These are phyloP conservation scores for Chelonia mydas DNA, from an alignment of 2,797 vertebrate genomes.

Conservation along the genomic window DNA sequence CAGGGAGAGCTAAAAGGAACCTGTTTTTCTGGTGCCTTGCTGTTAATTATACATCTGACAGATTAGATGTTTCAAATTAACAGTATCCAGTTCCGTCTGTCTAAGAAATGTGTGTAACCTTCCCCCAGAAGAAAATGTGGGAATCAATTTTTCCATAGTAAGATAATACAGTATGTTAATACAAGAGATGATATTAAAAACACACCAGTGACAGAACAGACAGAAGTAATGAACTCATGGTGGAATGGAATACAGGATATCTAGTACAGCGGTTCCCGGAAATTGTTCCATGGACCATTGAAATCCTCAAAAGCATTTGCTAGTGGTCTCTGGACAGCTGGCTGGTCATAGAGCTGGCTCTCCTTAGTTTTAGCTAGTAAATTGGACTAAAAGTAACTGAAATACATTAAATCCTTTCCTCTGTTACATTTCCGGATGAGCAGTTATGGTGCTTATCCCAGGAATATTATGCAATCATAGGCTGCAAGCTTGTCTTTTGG, in stretches of 20 bases:
- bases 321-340: slow-evolving; percentile 18
- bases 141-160: slow-evolving; percentile 10
- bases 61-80: neutral
- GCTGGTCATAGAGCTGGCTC: neutral
- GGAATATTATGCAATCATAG: neutral
- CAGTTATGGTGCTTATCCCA: slow-evolving; percentile 36
- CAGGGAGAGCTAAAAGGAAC: neutral
- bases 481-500: neutral
- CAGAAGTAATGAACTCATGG: neutral
- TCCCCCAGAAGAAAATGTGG: neutral
- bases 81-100: neutral
- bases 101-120: neutral
- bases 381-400: slow-evolving; percentile 48
- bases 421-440: slow-evolving; percentile 13
- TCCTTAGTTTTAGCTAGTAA: slow-evolving; percentile 26
- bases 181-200: neutral
- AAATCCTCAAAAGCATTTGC: neutral
- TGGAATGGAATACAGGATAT: slow-evolving; percentile 17
- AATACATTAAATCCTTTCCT: neutral
- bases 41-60: neutral
- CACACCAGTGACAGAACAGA: neutral
- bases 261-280: neutral
- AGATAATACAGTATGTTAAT: neutral
- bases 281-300: neutral
- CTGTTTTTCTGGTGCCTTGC: neutral